Conservation (phyloP, 2,888 invertebrate species). For the Camptogramma bilineatum region DNA sequence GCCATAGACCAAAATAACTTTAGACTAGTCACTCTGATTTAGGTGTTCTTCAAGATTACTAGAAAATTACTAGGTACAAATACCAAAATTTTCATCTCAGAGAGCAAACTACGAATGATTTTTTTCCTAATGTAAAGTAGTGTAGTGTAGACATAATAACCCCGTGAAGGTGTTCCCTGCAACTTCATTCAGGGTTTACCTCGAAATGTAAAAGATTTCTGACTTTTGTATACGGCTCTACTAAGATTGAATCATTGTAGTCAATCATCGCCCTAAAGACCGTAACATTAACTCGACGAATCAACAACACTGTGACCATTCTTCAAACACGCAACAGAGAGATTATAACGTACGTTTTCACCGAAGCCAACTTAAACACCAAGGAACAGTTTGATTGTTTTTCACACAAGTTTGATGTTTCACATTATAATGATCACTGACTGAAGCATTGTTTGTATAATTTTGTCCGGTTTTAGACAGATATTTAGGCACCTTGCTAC, state of each 20-base stretch:
- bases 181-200: background rate
- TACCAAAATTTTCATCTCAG: background rate
- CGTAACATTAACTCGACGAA: conserved; percentile 47
- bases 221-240: conserved; percentile 1
- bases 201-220: background rate
- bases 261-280: conserved; percentile 36
- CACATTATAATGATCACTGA: no score
- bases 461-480: no score
- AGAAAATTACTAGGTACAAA: background rate
- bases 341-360: conserved; percentile 45
- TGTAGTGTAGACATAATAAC: no score
- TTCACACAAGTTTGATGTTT: background rate
- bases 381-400: background rate
- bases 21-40: conserved; percentile 10
- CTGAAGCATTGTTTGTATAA: no score
- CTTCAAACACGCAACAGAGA: conserved; percentile 49
- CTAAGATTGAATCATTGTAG: conserved; percentile 37
- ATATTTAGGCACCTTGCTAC: no score
- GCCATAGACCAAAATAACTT: conserved; percentile 38
- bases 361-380: conserved; percentile 18
- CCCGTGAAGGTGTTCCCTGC: background rate
- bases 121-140: no score
- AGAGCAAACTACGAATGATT: background rate
- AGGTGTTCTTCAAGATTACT: background rate
- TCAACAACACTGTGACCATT: conserved; percentile 35